Base-by-base conservation (phyloP, 37 sponge, comb jelly and placozoan genomes). In the Amphimedon queenslandica region DNA sequence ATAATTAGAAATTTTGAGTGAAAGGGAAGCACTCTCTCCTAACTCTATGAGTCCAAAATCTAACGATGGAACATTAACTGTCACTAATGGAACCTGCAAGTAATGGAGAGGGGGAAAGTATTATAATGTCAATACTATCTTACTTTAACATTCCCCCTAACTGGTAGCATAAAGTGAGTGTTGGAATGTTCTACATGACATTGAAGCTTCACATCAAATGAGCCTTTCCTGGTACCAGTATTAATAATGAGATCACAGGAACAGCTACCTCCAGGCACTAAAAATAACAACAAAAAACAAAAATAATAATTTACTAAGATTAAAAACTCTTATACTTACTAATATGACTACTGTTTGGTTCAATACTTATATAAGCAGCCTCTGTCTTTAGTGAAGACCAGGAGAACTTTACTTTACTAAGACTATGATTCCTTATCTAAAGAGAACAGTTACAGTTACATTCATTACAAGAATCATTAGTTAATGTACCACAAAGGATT, bases 391-490 rank as follows among this genome's bases (percentile, higher is more conserved):
- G n/a, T n/a, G n/a, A n/a, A n/a, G n/a, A n/a, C 91, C 91, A 90
- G 35, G 61, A 58, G 71, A 78, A 85, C 23, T 60, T 24, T 18
- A 90, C 64, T 16, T 23, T 33, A 60, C 55, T 69, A 6, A 66
- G 36, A 64, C 87, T 85, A 25, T 66, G 64, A 61, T 90, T 90
- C 33, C 67, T 24, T n/a, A 90, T 34, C 91, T 90, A 73, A 16
- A 77, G 3, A 70, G 18, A 21, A 11, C 11, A 64, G 47, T 16
- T 13, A 0, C 31, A 37, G 4, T 47, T n/a, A 30, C 23, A 23
- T 34, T 66, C 23, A 2, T 35, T 38, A 67, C 31, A 67, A 3
- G n/a, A 67, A 33, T 36, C 63, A 61, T 58, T 47, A 1, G 3
- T n/a, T 36, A 27, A 29, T 21, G 21, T 31, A 82, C 82, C 82